These are phyloP conservation scores for Apteryx mantelli DNA, from an alignment of 2,113 vertebrate genomes.

Conservation along the genomic window DNA sequence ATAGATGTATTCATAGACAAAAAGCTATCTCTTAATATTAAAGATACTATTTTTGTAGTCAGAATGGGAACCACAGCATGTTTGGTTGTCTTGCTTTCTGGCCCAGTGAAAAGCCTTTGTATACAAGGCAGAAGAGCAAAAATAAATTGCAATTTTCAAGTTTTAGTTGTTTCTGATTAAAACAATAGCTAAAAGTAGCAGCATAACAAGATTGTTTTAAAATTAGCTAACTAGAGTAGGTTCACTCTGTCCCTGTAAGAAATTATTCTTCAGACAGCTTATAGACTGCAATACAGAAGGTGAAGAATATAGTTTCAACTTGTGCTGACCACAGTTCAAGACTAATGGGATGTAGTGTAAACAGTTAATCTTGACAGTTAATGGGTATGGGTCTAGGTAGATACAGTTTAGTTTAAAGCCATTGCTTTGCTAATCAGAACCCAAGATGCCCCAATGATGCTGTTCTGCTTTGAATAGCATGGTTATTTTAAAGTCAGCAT, in stretches of 20 bases:
- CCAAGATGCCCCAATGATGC: not conserved
- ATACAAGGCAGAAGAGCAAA: not conserved
- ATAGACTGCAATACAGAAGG: too few species aligned
- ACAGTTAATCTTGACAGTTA: not conserved
- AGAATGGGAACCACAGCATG: not conserved
- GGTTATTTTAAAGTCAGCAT: not conserved
- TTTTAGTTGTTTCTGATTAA: too few species aligned
- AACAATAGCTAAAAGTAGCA: too few species aligned
- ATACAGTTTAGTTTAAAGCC: not conserved
- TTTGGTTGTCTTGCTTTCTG: not conserved
- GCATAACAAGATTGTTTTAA: not conserved
- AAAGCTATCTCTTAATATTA: too few species aligned
- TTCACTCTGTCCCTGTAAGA: not conserved
- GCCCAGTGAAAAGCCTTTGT: not conserved
- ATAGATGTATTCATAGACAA: too few species aligned
- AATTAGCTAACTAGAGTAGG: not conserved
- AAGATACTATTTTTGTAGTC: too few species aligned
- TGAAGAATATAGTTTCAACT: not conserved
- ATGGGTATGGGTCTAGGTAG: not conserved
- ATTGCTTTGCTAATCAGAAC: not conserved
- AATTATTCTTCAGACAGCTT: not conserved
- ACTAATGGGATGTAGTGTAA: not conserved
- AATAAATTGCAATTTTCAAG: not conserved
- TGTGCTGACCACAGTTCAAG: not conserved
- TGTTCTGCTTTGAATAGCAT: not conserved